Base-by-base conservation (phyloP, 2,797 vertebrate genomes). In the Trachops cirrhosus region DNA sequence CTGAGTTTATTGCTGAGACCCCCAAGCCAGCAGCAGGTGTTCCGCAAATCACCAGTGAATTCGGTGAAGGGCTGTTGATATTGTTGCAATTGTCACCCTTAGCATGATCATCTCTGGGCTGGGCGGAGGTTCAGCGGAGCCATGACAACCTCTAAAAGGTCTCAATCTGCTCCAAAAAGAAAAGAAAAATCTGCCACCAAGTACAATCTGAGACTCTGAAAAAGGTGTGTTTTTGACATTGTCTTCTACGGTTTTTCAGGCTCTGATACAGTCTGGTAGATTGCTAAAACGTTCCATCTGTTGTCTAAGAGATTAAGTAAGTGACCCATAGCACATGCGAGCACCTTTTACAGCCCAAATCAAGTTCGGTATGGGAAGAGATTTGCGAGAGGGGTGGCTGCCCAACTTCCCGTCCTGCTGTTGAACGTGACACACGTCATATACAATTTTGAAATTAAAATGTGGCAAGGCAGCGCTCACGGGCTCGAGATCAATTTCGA, bases 301-400 rank as follows among this genome's bases (percentile, higher is more conserved):
- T 41, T 26, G 22, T 5, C 29, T 83, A 12, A 82, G 68, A 67
- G 19, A 19, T 32, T 48, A 78, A n/a, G 22, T 5, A 18, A 68
- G 46, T 2, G 0, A 29, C 19, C n/a, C 14, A 3, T 0, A 12
- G 4, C 4, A 37, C 10, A 48, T n/a, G 21, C 0, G 0, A 52
- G 44, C 41, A 16, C 15, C 83, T 54, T 48, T 74, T 39, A 52
- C 3, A 21, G 34, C 18, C 57, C 44, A 44, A 22, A 57, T 32
- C 7, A 50, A 89, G 62, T 86, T 0, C 71, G 73, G 41, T 3
- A 18, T 1, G 26, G 54, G 44, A 78, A 88, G 39, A 87, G 6
- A 29, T 62, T 9, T 57, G 21, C 5, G 3, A 78, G 83, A 71
- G 84, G 54, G 9, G 1, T 6, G 21, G 26, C 34, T 37, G 3